A percentile compares a stretch with the other conserved stretches of the same genome.
Evolutionary conservation across 2,113 vertebrate genomes (phyloP).

Genomic region (Ranitomeya imitator): DNA sequence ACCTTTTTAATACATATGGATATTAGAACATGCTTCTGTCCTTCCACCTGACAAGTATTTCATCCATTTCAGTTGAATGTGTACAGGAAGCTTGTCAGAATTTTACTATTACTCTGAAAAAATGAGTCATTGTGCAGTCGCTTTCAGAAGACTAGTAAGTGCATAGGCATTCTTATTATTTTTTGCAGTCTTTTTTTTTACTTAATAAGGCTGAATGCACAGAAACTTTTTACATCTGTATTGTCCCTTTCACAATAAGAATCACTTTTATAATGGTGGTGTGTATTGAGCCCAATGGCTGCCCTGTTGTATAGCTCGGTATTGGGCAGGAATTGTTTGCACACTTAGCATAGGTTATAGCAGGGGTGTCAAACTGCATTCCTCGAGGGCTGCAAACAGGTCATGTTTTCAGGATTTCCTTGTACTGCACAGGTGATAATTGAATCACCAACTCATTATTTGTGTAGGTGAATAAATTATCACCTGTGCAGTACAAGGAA

Average conservation of each 20-base stretch:
- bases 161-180: not conserved
- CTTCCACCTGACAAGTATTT: not conserved
- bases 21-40: not conserved
- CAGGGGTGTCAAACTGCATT: too few relatives aligned
- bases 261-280: not conserved
- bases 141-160: not conserved
- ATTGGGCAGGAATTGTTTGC: not conserved
- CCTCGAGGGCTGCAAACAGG: too few relatives aligned
- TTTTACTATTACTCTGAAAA: too few relatives aligned
- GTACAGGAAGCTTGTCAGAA: too few relatives aligned
- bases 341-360: not conserved
- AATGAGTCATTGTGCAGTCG: too few relatives aligned
- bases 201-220: not conserved
- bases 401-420: too few relatives aligned
- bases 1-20: not conserved
- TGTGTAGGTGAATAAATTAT: too few relatives aligned
- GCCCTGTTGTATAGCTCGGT: not conserved
- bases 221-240: not conserved
- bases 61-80: not conserved
- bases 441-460: too few relatives aligned
- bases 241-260: not conserved
- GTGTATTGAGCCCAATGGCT: not conserved
- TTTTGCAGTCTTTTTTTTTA: not conserved
- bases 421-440: too few relatives aligned
- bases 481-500: too few relatives aligned